Evolutionary conservation across 2,888 invertebrate genomes (phyloP).

Genomic region (Pecten maximus): DNA sequence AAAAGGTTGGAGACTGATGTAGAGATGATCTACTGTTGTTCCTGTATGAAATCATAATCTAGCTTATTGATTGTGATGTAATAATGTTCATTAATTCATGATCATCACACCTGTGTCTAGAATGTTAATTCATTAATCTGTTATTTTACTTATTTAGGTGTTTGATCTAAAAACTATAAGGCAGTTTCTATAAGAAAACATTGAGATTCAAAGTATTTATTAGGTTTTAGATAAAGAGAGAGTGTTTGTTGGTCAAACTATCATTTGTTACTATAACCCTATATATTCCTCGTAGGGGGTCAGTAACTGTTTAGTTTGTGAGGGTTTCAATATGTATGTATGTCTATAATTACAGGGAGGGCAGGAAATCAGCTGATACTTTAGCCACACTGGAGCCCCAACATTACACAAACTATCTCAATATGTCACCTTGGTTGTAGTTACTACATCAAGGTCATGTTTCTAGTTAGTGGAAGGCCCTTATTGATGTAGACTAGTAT

Average conservation of each 20-base stretch:
- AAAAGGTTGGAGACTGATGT: too few relatives aligned
- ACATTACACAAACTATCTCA: neutral
- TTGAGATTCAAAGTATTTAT: too few relatives aligned
- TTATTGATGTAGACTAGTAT: too few relatives aligned
- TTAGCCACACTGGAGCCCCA: neutral
- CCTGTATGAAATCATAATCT: too few relatives aligned
- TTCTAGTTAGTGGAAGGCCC: too few relatives aligned
- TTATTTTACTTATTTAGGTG: too few relatives aligned
- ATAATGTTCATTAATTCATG: too few relatives aligned
- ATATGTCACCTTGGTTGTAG: neutral
- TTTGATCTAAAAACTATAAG: neutral
- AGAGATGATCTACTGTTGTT: too few relatives aligned
- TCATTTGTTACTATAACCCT: neutral
- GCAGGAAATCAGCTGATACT: neutral
- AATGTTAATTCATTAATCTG: too few relatives aligned
- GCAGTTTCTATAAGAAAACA: neutral
- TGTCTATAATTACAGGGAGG: neutral
- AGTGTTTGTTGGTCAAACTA: neutral
- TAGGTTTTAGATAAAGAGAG: too few relatives aligned
- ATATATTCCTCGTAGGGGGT: neutral
- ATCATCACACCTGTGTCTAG: too few relatives aligned
- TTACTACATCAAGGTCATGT: neutral
- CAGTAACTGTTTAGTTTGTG: neutral
- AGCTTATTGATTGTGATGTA: too few relatives aligned
- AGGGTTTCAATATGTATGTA: neutral